These are phyloP conservation scores for Poeciliopsis prolifica DNA, from an alignment of 2,113 vertebrate species.

Conservation along the genomic window DNA sequence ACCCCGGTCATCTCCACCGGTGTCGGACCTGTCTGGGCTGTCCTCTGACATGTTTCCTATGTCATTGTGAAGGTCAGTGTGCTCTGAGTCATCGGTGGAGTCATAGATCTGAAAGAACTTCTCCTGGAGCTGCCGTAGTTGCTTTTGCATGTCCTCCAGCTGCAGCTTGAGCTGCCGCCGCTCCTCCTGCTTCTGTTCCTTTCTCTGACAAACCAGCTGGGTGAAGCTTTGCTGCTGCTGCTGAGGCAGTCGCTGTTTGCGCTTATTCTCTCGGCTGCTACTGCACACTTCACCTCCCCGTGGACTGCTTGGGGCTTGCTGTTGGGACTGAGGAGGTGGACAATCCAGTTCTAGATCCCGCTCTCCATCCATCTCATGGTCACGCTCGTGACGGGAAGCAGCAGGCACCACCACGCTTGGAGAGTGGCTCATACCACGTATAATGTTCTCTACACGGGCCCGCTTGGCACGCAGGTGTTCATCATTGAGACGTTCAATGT, in stretches of 20 bases:
- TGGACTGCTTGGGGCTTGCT: constrained; percentile 87
- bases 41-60: constrained; percentile 96
- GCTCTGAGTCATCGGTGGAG: constrained; percentile 97
- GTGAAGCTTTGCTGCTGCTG: constrained; percentile 98
- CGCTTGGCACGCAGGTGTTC: constrained; percentile 99
- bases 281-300: constrained; percentile 79
- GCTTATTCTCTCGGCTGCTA: constrained; percentile 96
- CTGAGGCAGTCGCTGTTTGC: constrained; percentile 97
- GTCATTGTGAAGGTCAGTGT: constrained; percentile 84
- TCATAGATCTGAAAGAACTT: constrained; percentile 99
- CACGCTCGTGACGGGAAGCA: constrained; percentile 87
- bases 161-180: constrained; percentile 97
- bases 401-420: constrained; percentile 86
- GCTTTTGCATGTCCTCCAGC: constrained; percentile 99
- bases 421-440: constrained; percentile 99
- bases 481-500: constrained; percentile 94
- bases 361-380: constrained; percentile 87
- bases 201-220: constrained; percentile 95
- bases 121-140: constrained; percentile 98
- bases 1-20: constrained; percentile 71
- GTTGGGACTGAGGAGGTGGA: constrained; percentile 78
- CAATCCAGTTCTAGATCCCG: constrained; percentile 72
- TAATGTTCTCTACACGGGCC: constrained; percentile 98
- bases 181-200: constrained; percentile 97
- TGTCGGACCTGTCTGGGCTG: constrained; percentile 88